Percentiles rank a stretch among this genome's conserved stretches.
phyloP scores from a whole-genome alignment of 1,140 invertebrate species.

The Sinonovacula constricta region DNA sequence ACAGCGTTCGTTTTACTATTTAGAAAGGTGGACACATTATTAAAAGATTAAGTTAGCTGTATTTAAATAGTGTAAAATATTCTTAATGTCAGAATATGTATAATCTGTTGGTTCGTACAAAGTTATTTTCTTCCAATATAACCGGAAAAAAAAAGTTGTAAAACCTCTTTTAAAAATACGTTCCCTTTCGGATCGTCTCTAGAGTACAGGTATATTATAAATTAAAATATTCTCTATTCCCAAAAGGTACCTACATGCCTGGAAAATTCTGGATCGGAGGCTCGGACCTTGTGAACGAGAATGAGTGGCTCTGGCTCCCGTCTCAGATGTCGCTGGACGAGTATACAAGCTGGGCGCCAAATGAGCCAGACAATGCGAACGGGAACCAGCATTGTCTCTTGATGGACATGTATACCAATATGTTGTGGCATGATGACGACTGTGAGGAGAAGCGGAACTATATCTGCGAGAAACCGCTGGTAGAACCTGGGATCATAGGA shows the following conservation, averaged over 20 bases:
- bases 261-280: slow-evolving; percentile 41
- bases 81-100: no score
- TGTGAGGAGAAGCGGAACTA: slow-evolving; percentile 48
- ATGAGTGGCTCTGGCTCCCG: slow-evolving; percentile 43
- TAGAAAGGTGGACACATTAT: no score
- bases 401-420: slow-evolving; percentile 4
- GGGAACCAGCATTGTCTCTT: slow-evolving; percentile 35
- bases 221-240: background rate
- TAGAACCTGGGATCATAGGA: background rate
- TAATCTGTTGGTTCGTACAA: no score
- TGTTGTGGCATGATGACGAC: slow-evolving; percentile 46
- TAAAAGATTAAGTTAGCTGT: no score
- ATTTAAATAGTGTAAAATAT: no score
- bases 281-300: slow-evolving; percentile 29
- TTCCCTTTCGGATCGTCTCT: no score
- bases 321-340: background rate
- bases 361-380: slow-evolving; percentile 12
- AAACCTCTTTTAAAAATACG: no score
- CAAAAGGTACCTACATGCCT: slow-evolving; percentile 26
- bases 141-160: no score
- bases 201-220: no score
- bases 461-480: slow-evolving; percentile 20
- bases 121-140: no score
- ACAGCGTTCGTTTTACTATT: no score
- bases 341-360: slow-evolving; percentile 42